phyloP scores from a whole-genome alignment of 37 sponge, comb jelly and placozoan species.

The Cladorhizidae sp. region DNA sequence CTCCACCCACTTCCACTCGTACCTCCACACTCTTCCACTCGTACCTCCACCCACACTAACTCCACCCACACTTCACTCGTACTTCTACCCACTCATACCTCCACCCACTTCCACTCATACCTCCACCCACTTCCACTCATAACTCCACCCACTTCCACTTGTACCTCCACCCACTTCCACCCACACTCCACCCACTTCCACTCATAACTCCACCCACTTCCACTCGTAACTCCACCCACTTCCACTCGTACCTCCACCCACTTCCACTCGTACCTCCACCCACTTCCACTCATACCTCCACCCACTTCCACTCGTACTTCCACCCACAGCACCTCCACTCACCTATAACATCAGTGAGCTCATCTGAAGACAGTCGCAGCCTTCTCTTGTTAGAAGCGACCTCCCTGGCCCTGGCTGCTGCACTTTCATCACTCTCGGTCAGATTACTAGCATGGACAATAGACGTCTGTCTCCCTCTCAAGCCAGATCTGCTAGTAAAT shows the following conservation, averaged over 20 bases:
- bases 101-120: too few species aligned
- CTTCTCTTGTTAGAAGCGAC: not conserved
- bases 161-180: not conserved
- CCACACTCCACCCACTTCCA: too few species aligned
- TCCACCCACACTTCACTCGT: too few species aligned
- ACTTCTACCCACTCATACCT: too few species aligned
- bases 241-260: too few species aligned
- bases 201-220: too few species aligned
- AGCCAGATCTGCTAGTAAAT: not conserved
- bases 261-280: not conserved
- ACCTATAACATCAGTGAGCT: slow-evolving; percentile 31
- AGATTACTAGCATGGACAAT: slow-evolving; percentile 27
- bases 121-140: too few species aligned
- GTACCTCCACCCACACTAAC: too few species aligned
- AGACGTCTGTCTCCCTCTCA: slow-evolving; percentile 1
- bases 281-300: not conserved
- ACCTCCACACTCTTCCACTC: too few species aligned
- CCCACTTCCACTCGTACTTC: not conserved
- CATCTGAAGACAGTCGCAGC: slow-evolving; percentile 35
- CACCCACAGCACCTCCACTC: not conserved
- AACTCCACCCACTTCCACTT: not conserved
- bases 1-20: too few species aligned
- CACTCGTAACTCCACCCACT: too few species aligned
- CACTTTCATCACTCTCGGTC: slow-evolving; percentile 14
- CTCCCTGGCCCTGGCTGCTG: slow-evolving; percentile 22